phyloP scores from a whole-genome alignment of 1,140 invertebrate species.

The Acromyrmex echinatior region DNA sequence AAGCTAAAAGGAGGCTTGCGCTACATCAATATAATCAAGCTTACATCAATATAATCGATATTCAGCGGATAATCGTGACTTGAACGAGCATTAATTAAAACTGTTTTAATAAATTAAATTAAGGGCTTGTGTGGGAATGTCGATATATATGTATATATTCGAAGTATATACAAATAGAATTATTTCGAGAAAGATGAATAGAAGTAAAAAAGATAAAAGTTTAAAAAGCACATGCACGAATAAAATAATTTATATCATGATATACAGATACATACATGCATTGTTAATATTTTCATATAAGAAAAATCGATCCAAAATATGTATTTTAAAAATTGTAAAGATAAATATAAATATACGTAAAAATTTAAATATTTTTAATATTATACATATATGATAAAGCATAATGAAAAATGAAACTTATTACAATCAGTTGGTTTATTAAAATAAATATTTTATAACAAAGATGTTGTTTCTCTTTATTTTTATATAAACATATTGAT shows the following conservation, averaged over 20 bases:
- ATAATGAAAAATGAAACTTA: neutral
- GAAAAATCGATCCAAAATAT: neutral
- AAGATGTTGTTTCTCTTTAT: neutral
- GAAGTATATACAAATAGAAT: neutral
- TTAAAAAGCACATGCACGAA: neutral
- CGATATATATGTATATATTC: neutral
- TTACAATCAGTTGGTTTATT: neutral
- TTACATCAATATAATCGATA: slow-evolving; percentile 56
- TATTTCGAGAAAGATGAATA: neutral
- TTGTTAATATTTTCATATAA: neutral
- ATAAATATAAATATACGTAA: neutral
- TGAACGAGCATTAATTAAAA: slow-evolving; percentile 32
- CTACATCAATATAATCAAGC: slow-evolving; percentile 53
- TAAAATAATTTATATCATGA: neutral
- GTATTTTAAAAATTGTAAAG: neutral
- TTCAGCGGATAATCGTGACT: slow-evolving; percentile 50
- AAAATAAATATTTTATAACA: neutral
- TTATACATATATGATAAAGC: neutral
- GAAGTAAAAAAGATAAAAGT: neutral
- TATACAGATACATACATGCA: neutral
- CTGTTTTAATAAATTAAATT: slow-evolving; percentile 43
- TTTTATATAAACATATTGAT: neutral
- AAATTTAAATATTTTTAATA: neutral
- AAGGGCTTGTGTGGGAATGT: neutral
- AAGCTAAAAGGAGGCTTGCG: slow-evolving; percentile 51